Evolutionary conservation across 1,140 invertebrate species (phyloP).

Genomic region (Charaxes varanes): DNA sequence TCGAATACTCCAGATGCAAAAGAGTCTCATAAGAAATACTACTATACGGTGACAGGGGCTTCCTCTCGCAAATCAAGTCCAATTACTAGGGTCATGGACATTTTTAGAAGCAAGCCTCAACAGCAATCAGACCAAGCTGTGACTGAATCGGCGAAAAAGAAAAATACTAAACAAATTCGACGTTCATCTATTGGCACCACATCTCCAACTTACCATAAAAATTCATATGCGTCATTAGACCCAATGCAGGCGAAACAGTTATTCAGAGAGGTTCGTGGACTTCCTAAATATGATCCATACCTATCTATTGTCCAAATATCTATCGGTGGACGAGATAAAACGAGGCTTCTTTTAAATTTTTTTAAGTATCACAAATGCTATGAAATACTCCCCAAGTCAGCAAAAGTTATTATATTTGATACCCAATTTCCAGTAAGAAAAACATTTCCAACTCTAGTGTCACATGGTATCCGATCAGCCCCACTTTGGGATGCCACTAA

Average conservation of each 20-base stretch:
- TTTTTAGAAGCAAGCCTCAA: slow-evolving; percentile 59
- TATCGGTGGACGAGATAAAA: slow-evolving; percentile 63
- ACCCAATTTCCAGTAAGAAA: slow-evolving; percentile 66
- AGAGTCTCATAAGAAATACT: slow-evolving; percentile 65
- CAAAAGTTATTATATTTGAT: slow-evolving; percentile 69
- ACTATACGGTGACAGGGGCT: slow-evolving; percentile 64
- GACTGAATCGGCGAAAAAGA: slow-evolving; percentile 48
- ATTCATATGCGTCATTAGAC: slow-evolving; percentile 63
- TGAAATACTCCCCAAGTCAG: slow-evolving; percentile 66
- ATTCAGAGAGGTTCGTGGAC: slow-evolving; percentile 63
- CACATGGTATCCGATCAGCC: slow-evolving; percentile 62
- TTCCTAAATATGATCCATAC: slow-evolving; percentile 66
- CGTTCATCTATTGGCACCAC: slow-evolving; percentile 67
- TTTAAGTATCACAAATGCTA: slow-evolving; percentile 70
- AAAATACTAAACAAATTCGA: slow-evolving; percentile 41
- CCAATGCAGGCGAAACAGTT: slow-evolving; percentile 62
- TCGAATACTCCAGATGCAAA: slow-evolving; percentile 38
- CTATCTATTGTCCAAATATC: slow-evolving; percentile 69
- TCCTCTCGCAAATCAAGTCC: slow-evolving; percentile 61
- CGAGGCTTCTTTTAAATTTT: slow-evolving; percentile 64
- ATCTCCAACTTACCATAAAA: slow-evolving; percentile 67
- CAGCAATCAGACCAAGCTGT: slow-evolving; percentile 36
- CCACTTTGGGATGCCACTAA: slow-evolving; percentile 64
- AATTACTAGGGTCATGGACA: slow-evolving; percentile 66
- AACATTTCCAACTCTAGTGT: slow-evolving; percentile 64